Conservation (phyloP, 2,113 vertebrate species). For the Echinops telfairi region DNA sequence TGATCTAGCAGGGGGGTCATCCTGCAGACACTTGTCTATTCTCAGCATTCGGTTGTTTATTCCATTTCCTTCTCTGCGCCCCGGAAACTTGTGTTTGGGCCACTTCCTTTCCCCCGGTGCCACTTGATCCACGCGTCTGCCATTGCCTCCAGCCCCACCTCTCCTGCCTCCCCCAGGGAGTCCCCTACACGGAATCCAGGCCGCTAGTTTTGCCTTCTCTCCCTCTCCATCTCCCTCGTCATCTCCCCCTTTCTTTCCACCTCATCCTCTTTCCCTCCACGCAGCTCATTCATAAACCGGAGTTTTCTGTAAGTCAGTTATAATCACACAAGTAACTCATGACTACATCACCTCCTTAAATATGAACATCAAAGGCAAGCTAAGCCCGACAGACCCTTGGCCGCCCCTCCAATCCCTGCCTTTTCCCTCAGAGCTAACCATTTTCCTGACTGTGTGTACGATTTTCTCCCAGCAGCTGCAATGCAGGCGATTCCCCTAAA, state of each 20-base stretch:
- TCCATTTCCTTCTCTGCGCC: constrained; percentile 11
- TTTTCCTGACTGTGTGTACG: constrained; percentile 50
- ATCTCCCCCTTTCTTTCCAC: background rate
- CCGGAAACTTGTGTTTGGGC: background rate
- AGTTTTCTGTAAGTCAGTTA: background rate
- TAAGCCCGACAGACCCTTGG: constrained; percentile 6
- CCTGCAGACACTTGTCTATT: background rate
- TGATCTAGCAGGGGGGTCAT: background rate
- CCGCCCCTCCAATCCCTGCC: background rate
- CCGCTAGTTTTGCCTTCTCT: background rate
- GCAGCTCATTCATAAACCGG: constrained; percentile 10
- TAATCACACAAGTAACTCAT: constrained; percentile 16
- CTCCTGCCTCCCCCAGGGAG: background rate
- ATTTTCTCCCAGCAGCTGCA: constrained; percentile 62
- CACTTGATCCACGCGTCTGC: background rate
- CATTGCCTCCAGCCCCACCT: background rate
- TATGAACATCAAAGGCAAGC: background rate
- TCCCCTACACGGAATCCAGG: background rate
- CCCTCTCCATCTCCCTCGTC: background rate
- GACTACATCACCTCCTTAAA: constrained; percentile 15
- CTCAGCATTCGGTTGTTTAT: background rate
- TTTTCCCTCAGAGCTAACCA: constrained; percentile 10
- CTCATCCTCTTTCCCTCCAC: background rate
- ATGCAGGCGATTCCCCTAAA: constrained; percentile 45
- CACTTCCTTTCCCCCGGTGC: background rate